Evolutionary conservation across 2,113 vertebrate genomes (phyloP).

Genomic region (Saguinus imperator): DNA sequence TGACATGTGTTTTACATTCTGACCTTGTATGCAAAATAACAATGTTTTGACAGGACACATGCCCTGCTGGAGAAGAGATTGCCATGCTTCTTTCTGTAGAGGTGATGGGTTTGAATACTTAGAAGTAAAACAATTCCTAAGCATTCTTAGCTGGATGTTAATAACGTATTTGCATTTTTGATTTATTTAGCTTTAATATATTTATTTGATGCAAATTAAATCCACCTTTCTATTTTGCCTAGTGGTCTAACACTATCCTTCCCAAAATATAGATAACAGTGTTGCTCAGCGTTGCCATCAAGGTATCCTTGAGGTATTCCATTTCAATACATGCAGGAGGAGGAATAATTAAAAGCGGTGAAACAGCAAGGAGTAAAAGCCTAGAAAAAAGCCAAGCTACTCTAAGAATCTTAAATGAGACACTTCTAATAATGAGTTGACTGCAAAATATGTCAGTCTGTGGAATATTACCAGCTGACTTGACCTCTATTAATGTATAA

Average conservation of each 20-base stretch:
- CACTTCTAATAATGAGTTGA: background rate
- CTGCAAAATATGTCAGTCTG: background rate
- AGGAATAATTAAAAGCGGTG: constrained; percentile 47
- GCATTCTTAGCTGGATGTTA: constrained; percentile 5
- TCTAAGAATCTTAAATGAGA: constrained; percentile 33
- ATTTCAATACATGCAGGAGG: background rate
- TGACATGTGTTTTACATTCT: constrained; percentile 15
- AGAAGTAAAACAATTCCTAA: constrained; percentile 40
- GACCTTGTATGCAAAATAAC: background rate
- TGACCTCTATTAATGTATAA: constrained; percentile 7
- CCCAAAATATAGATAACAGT: constrained; percentile 20
- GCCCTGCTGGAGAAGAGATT: background rate
- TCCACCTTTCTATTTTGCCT: constrained; percentile 49
- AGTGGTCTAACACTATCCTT: background rate
- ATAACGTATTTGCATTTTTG: background rate
- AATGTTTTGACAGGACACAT: constrained; percentile 5
- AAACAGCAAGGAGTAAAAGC: constrained; percentile 40
- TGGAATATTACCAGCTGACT: background rate
- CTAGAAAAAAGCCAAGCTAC: constrained; percentile 22
- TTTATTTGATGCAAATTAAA: constrained; percentile 71
- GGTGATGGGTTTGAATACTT: background rate
- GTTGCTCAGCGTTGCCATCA: background rate
- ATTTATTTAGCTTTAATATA: constrained; percentile 55
- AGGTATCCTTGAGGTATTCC: constrained; percentile 16
- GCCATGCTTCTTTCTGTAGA: background rate